These are phyloP conservation scores for Morus bassanus DNA, from an alignment of 2,797 vertebrate species.

Conservation along the genomic window DNA sequence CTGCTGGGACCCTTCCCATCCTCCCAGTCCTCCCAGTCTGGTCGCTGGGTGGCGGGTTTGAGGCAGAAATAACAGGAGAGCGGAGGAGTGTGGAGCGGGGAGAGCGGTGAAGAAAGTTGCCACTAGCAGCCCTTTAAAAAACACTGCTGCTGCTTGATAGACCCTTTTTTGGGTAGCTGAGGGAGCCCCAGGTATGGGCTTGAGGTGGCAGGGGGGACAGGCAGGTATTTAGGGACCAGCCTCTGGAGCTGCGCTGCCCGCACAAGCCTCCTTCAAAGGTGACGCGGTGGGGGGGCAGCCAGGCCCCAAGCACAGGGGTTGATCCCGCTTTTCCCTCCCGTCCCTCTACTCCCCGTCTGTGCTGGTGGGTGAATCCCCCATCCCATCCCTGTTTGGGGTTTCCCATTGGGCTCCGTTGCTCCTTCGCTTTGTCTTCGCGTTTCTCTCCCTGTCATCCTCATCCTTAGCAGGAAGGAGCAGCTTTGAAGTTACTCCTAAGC, in stretches of 20 bases:
- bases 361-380: not conserved
- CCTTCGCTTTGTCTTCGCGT: not conserved
- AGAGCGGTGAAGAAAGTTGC: slow-evolving; percentile 7
- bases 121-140: not conserved
- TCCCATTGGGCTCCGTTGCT: not conserved
- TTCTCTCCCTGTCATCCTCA: not conserved
- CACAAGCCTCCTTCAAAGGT: not conserved
- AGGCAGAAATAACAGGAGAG: slow-evolving; percentile 44
- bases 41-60: slow-evolving; percentile 67
- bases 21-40: not conserved
- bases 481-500: not conserved
- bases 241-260: not conserved
- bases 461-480: not conserved
- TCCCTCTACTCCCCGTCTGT: not conserved
- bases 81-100: not conserved
- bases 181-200: not conserved
- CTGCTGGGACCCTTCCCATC: slow-evolving; percentile 20
- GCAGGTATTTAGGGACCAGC: not conserved
- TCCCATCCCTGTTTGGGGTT: not conserved
- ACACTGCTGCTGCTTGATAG: not conserved
- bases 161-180: not conserved
- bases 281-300: not conserved
- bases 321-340: not conserved
- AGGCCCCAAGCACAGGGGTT: not conserved
- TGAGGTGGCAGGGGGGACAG: not conserved